Evolutionary conservation across 2,113 vertebrate species (phyloP).

Genomic region (Barbus barbus): DNA sequence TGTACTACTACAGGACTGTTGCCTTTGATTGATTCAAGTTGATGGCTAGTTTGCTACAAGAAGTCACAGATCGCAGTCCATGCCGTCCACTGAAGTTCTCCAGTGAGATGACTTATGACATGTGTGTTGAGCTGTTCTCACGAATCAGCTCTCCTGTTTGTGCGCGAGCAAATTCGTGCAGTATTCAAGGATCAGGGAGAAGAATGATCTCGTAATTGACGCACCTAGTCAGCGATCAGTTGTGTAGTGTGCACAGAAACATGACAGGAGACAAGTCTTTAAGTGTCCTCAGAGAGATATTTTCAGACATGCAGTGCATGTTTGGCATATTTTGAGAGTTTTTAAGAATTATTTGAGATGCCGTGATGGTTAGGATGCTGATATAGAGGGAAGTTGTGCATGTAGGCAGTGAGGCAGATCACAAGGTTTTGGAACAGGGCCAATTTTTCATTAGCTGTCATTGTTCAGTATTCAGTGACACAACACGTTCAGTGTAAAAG

Average conservation of each 20-base stretch:
- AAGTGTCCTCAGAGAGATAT: not conserved
- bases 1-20: not conserved
- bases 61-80: not conserved
- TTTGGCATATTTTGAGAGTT: not conserved
- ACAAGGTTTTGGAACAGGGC: not conserved
- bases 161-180: no score
- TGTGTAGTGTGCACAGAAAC: not conserved
- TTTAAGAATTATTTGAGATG: not conserved
- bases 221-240: not conserved
- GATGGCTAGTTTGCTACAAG: not conserved
- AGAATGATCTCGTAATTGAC: not conserved
- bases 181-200: not conserved
- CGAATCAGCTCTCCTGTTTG: no score
- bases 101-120: not conserved
- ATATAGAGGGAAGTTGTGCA: not conserved
- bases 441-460: conserved; percentile 16
- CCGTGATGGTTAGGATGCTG: not conserved
- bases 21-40: not conserved
- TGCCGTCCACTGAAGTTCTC: not conserved
- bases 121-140: no score
- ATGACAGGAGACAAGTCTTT: not conserved
- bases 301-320: not conserved
- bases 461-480: conserved; percentile 24
- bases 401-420: not conserved
- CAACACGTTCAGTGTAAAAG: not conserved